phyloP scores from a whole-genome alignment of 2,797 vertebrate genomes.

The Corythornis leucogaster region DNA sequence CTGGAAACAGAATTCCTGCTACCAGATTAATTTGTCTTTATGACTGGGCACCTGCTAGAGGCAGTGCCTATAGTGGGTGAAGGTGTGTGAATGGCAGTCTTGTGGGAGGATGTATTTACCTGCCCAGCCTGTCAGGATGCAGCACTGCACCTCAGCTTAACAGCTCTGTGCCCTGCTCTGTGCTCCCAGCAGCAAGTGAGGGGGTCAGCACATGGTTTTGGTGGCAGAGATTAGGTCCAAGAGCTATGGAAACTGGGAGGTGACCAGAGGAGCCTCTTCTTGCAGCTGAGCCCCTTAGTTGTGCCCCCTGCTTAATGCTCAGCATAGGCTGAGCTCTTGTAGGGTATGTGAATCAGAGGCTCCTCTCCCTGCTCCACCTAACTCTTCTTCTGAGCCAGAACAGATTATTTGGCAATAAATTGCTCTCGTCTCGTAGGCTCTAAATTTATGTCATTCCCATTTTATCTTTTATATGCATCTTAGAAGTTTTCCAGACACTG shows the following conservation, averaged over 20 bases:
- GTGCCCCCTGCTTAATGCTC: neutral
- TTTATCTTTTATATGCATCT: neutral
- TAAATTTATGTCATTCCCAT: neutral
- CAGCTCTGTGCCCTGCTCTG: neutral
- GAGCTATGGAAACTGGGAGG: neutral
- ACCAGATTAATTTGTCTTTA: neutral
- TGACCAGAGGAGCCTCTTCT: neutral
- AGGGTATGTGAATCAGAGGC: neutral
- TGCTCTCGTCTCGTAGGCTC: neutral
- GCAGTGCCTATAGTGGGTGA: neutral
- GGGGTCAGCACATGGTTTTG: rapidly evolving
- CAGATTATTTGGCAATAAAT: neutral
- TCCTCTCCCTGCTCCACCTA: neutral
- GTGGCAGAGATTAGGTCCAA: neutral
- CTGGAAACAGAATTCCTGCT: neutral
- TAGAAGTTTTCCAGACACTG: neutral
- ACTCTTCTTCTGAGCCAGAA: neutral
- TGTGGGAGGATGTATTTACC: neutral
- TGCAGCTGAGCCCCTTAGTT: neutral
- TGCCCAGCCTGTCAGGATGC: neutral
- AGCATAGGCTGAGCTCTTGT: neutral
- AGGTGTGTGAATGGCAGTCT: neutral
- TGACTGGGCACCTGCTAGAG: neutral
- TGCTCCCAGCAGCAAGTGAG: neutral
- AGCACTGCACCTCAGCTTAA: neutral